phyloP scores from a whole-genome alignment of 2,797 vertebrate genomes.

The Bucorvus abyssinicus region DNA sequence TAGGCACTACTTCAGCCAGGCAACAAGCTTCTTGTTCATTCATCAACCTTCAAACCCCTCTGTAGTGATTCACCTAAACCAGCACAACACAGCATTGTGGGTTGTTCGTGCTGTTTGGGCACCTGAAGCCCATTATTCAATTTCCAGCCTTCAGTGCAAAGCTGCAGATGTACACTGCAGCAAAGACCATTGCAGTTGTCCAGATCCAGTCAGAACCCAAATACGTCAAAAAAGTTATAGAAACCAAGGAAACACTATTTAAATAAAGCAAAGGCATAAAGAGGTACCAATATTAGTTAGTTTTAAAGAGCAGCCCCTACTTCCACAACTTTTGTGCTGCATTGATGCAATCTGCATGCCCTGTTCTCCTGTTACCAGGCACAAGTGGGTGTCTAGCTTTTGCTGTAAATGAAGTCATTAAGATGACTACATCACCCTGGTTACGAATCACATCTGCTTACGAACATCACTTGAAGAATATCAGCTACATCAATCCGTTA shows the following conservation, averaged over 20 bases:
- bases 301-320: neutral
- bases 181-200: neutral
- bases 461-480: neutral
- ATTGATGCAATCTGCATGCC: neutral
- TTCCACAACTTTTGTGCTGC: neutral
- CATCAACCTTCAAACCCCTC: neutral
- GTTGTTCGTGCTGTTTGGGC: fast-evolving
- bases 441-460: neutral
- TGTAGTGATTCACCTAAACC: fast-evolving
- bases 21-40: neutral
- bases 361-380: neutral
- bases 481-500: neutral
- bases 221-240: fast-evolving
- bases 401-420: neutral
- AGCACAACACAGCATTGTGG: too few relatives aligned
- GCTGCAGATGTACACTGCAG: neutral
- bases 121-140: neutral
- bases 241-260: neutral
- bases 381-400: neutral
- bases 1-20: neutral
- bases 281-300: neutral
- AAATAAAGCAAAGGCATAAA: neutral
- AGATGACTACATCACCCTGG: neutral
- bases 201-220: neutral
- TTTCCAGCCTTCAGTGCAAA: neutral